Percentiles rank a stretch among this genome's conserved stretches.
These are phyloP conservation scores for Enteromius fasciolatus DNA, from an alignment of 2,797 vertebrate genomes.

Conservation along the genomic window DNA sequence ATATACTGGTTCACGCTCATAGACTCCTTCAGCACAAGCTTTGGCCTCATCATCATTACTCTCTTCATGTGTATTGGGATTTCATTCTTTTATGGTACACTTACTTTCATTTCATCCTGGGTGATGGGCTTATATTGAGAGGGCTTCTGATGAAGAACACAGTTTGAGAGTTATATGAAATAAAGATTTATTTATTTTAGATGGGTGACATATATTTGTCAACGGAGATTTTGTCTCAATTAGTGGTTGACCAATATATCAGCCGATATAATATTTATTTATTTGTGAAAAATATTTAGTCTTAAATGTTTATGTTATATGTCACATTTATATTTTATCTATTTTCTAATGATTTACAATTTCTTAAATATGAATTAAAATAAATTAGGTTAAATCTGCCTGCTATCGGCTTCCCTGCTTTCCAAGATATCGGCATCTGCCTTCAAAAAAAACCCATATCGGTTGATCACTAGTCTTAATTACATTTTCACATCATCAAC, in stretches of 20 bases:
- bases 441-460: no score
- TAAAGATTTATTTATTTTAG: not conserved
- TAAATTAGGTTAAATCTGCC: no score
- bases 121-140: not conserved
- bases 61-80: constrained; percentile 88
- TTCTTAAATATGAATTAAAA: no score
- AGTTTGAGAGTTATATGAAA: not conserved
- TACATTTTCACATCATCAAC: not conserved
- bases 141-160: not conserved
- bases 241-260: no score
- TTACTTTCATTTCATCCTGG: not conserved
- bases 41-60: constrained; percentile 87
- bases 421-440: no score
- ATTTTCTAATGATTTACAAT: no score
- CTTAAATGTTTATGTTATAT: no score
- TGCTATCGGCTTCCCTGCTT: no score
- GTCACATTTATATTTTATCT: no score
- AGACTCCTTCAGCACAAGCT: constrained; percentile 87
- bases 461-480: not conserved
- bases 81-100: constrained; percentile 84
- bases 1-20: constrained; percentile 90
- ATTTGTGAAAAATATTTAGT: no score
- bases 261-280: no score
- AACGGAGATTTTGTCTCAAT: not conserved
- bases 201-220: not conserved